These are phyloP conservation scores for Catostomus latipinnis DNA, from an alignment of 2,797 vertebrate genomes.

Conservation along the genomic window DNA sequence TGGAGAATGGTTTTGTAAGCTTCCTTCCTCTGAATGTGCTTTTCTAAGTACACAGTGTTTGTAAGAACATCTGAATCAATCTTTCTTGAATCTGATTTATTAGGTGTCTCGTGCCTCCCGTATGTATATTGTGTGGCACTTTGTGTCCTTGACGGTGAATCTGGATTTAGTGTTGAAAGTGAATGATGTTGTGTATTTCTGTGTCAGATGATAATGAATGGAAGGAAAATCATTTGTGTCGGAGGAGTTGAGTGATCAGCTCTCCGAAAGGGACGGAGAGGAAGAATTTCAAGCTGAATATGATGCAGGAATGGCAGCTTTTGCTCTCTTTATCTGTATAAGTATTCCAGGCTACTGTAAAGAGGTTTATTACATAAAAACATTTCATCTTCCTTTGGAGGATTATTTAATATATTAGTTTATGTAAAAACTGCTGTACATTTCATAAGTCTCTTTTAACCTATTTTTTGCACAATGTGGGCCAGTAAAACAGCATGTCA, in stretches of 20 bases:
- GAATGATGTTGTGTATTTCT: conserved; percentile 41
- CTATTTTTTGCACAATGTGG: conserved; percentile 30
- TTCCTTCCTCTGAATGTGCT: neutral
- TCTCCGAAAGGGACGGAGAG: conserved; percentile 3
- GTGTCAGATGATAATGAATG: conserved; percentile 40
- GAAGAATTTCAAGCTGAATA: neutral
- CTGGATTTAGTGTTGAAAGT: conserved; percentile 17
- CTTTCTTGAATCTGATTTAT: conserved; percentile 20
- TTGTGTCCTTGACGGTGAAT: conserved; percentile 16
- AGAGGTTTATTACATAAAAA: no score
- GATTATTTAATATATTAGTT: conserved; percentile 8
- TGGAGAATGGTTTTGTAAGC: neutral
- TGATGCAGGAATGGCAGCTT: conserved; percentile 15
- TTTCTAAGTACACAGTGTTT: neutral
- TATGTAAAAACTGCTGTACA: neutral
- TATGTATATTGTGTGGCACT: conserved; percentile 27
- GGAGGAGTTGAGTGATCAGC: conserved; percentile 20
- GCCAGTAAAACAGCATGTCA: conserved; percentile 6
- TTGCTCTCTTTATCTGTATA: neutral
- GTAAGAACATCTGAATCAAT: neutral
- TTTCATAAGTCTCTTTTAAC: conserved; percentile 38
- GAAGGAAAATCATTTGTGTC: conserved; percentile 3
- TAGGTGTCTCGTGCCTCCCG: neutral
- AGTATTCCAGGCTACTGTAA: neutral
- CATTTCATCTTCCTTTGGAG: neutral